Evolutionary conservation across 1,140 invertebrate genomes (phyloP).

Genomic region (Cotesia typhae): DNA sequence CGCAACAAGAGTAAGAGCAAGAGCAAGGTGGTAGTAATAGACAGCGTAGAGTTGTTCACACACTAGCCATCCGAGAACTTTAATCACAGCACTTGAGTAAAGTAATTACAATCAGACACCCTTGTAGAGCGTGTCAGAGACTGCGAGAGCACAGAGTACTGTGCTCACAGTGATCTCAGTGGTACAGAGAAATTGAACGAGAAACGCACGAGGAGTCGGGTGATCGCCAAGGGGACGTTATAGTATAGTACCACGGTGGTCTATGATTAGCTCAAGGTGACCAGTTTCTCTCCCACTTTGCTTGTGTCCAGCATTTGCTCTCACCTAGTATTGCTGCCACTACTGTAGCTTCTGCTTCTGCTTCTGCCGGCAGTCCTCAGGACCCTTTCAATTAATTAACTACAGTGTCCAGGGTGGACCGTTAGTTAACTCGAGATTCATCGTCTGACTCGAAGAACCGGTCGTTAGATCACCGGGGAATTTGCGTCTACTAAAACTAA

Average conservation of each 20-base stretch:
- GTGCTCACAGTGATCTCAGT: no score
- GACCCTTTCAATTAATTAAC: conserved; percentile 66
- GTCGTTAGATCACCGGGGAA: conserved; percentile 40
- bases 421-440: conserved; percentile 64
- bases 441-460: conserved; percentile 45
- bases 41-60: conserved; percentile 12
- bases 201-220: conserved; percentile 53
- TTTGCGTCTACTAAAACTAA: conserved; percentile 3
- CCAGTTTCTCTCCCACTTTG: conserved; percentile 48
- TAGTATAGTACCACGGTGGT: conserved; percentile 42
- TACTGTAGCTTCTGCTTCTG: no score
- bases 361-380: conserved; percentile 39
- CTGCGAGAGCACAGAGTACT: conserved; percentile 20
- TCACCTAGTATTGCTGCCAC: conserved; percentile 36
- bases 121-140: conserved; percentile 46
- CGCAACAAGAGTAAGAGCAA: background rate
- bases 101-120: conserved; percentile 67
- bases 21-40: background rate
- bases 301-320: conserved; percentile 13
- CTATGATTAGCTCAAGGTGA: conserved; percentile 64
- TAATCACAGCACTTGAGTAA: conserved; percentile 65
- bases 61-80: conserved; percentile 58
- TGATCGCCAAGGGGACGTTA: conserved; percentile 50
- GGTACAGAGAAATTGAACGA: conserved; percentile 22
- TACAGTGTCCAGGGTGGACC: conserved; percentile 42